Base-by-base conservation (phyloP, 2,888 invertebrate species). In the Exocentrus adspersus region DNA sequence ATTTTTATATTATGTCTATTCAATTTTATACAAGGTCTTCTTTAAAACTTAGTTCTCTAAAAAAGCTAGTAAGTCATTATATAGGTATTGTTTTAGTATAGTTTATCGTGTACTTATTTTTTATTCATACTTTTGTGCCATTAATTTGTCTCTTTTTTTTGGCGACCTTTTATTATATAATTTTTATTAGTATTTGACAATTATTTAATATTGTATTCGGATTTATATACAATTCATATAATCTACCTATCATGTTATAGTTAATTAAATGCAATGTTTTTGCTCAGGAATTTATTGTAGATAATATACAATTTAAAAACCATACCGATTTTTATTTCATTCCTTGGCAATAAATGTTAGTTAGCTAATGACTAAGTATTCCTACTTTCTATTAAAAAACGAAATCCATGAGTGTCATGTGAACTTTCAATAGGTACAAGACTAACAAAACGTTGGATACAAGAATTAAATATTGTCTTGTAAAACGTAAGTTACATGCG, bases 231-330 rank as follows among this genome's bases (percentile, higher is more conserved):
- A 67, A 66, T 64, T 72, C 62, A 72, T 62, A 67, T n/a, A n/a
- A n/a, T 37, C n/a, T 37, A 37, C n/a, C 63, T 64, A 68, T 64
- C 64, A 67, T 60, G 65, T 68, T 67, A 62, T 64, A 69, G 71
- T 74, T 37, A 37, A 75, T 76, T 75, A 74, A 73, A 62, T 77
- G 78, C 78, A 79, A 78, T 78, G 78, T 76, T 77, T 75, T 79
- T 80, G 79, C 79, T 80, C 80, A 80, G 79, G 80, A 79, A 80
- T 75, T 75, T 76, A 76, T 76, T 77, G 76, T 78, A 77, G 70
- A 76, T 74, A 76, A 76, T 70, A 64, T 69, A 65, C 48, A 61
- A 60, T 64, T 63, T 66, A 62, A 50, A 50, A 50, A 64, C 59
- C 62, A 63, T 59, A 30, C 59, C 60, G 30, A n/a, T 24, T 30